phyloP scores from a whole-genome alignment of 1,140 invertebrate genomes.

The Monochamus saltuarius region DNA sequence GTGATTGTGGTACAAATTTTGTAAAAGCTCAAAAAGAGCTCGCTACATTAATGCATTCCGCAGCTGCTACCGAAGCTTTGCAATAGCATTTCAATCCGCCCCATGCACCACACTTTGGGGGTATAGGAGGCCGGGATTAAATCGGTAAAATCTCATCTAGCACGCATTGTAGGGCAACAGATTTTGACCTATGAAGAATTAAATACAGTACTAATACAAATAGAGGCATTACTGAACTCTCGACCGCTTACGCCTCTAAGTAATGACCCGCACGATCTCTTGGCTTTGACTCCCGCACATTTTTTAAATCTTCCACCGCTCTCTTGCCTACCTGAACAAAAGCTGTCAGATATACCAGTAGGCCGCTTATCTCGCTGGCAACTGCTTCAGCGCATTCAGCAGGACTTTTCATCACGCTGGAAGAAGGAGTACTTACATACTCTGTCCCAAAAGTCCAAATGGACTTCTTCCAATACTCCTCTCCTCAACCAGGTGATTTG shows the following conservation, averaged over 20 bases:
- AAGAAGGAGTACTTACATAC: slow-evolving; percentile 38
- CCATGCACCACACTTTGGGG: slow-evolving; percentile 48
- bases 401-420: slow-evolving; percentile 42
- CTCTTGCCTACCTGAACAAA: slow-evolving; percentile 25
- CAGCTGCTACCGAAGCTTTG: not conserved
- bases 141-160: slow-evolving; percentile 47
- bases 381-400: slow-evolving; percentile 35
- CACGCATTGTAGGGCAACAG: slow-evolving; percentile 33
- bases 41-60: slow-evolving; percentile 1
- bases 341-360: slow-evolving; percentile 9
- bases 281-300: slow-evolving; percentile 37
- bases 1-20: slow-evolving; percentile 42
- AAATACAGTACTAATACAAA: slow-evolving; percentile 37
- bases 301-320: slow-evolving; percentile 40
- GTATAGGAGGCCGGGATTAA: slow-evolving; percentile 51
- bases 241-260: slow-evolving; percentile 37
- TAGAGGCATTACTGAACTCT: slow-evolving; percentile 43
- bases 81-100: slow-evolving; percentile 19
- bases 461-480: slow-evolving; percentile 11
- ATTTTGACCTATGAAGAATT: slow-evolving; percentile 41
- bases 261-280: slow-evolving; percentile 42
- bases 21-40: slow-evolving; percentile 26
- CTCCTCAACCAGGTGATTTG: too few relatives aligned
- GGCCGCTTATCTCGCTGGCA: slow-evolving; percentile 36
- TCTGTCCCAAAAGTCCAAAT: slow-evolving; percentile 40